Evolutionary conservation across 2,888 invertebrate genomes (phyloP).

Genomic region (Bedellia somnulentella): DNA sequence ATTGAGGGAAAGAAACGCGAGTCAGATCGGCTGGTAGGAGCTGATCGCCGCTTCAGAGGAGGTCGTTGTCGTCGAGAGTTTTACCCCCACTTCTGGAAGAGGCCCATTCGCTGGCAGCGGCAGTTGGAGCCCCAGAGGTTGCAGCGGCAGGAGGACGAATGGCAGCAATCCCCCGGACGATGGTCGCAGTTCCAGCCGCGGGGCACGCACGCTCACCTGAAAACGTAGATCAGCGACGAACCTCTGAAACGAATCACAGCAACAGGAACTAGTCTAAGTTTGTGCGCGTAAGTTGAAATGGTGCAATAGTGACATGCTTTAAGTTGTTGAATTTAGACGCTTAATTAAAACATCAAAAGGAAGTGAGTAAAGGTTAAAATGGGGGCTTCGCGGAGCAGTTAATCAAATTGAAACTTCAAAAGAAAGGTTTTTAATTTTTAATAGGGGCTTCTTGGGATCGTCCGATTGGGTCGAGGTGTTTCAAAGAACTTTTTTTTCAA

Average conservation of each 20-base stretch:
- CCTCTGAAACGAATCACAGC: conserved; percentile 76
- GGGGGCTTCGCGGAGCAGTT: too few relatives aligned
- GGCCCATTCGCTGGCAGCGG: conserved; percentile 83
- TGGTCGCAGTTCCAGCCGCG: conserved; percentile 85
- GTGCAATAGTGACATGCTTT: too few relatives aligned
- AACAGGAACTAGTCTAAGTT: conserved; percentile 49
- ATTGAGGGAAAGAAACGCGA: conserved; percentile 20
- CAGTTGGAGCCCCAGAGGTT: conserved; percentile 90
- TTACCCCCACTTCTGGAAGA: conserved; percentile 87
- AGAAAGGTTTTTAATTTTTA: too few relatives aligned
- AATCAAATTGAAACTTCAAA: too few relatives aligned
- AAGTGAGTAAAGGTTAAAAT: too few relatives aligned
- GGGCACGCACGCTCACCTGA: conserved; percentile 80
- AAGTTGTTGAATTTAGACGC: too few relatives aligned
- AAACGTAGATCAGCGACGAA: conserved; percentile 83
- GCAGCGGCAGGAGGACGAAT: conserved; percentile 83
- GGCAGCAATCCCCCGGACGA: conserved; percentile 82
- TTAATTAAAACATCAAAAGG: too few relatives aligned
- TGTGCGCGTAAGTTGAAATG: too few relatives aligned
- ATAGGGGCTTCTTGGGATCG: too few relatives aligned
- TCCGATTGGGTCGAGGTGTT: too few relatives aligned
- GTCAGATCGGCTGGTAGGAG: conserved; percentile 41
- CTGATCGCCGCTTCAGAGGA: conserved; percentile 36
- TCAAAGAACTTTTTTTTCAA: too few relatives aligned
- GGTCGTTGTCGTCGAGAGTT: conserved; percentile 15